Evolutionary conservation across 2,113 vertebrate genomes (phyloP).

Genomic region (Pelecanoides urinatrix): DNA sequence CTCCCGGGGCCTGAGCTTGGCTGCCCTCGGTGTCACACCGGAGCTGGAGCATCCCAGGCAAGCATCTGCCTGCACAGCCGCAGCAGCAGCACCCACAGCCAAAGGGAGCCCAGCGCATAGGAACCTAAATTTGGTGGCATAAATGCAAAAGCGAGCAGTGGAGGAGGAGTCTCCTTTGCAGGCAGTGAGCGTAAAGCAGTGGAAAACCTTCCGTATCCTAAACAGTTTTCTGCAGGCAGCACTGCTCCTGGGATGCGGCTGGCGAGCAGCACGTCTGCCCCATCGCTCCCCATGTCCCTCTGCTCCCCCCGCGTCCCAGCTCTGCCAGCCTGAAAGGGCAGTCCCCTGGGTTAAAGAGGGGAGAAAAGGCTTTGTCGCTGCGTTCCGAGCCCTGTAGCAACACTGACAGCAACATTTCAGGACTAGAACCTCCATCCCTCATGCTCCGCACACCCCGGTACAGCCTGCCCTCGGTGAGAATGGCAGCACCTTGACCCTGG

Average conservation of each 20-base stretch:
- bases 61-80: accelerated
- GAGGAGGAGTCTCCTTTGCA: background rate
- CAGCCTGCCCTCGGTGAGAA: background rate
- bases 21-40: accelerated
- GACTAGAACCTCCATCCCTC: background rate
- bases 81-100: background rate
- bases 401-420: background rate
- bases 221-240: background rate
- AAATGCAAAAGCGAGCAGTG: accelerated
- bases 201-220: background rate
- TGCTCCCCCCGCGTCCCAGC: accelerated
- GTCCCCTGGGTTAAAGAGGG: background rate
- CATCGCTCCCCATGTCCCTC: background rate
- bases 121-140: background rate
- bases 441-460: accelerated
- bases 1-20: background rate
- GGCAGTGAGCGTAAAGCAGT: background rate
- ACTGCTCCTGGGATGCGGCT: background rate
- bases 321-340: background rate
- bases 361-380: background rate
- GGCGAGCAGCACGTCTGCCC: background rate
- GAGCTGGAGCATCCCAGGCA: background rate
- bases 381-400: background rate
- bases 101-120: background rate
- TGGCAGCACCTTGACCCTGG: accelerated